These are phyloP conservation scores for Donacobius atricapilla DNA, from an alignment of 2,113 vertebrate genomes.

Conservation along the genomic window DNA sequence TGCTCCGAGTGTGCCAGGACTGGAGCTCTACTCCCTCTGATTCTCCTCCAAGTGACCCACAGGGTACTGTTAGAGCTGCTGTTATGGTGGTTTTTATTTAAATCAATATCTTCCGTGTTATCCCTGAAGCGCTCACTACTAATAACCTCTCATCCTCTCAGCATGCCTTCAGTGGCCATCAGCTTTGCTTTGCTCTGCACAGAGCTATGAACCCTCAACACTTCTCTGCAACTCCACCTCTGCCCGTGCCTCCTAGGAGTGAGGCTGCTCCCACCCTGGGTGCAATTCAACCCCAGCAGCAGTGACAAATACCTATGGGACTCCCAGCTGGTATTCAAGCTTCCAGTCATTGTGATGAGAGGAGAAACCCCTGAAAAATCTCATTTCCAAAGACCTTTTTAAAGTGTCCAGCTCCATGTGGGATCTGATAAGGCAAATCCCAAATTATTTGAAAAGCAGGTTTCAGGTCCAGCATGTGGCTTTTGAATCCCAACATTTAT, in stretches of 20 bases:
- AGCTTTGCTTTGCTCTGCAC: not conserved
- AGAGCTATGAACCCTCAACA: accelerated
- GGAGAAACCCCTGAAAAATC: not conserved
- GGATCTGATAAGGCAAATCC: not conserved
- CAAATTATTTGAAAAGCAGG: not conserved
- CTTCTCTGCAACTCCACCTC: not conserved
- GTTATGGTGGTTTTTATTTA: slow-evolving; percentile 29
- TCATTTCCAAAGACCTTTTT: not conserved
- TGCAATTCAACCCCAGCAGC: not conserved
- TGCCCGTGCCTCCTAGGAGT: not conserved
- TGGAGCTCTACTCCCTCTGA: not conserved
- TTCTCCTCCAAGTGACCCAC: slow-evolving; percentile 6
- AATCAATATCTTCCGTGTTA: not conserved
- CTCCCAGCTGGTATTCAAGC: not conserved
- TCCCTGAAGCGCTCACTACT: not conserved
- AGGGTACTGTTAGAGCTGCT: not conserved
- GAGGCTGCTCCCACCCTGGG: accelerated
- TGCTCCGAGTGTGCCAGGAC: not conserved
- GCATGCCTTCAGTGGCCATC: not conserved
- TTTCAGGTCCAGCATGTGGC: not conserved
- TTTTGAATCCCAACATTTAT: not conserved
- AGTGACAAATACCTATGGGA: not conserved
- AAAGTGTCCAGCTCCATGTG: not conserved
- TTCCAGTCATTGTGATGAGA: not conserved
- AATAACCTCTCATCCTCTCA: slow-evolving; percentile 11